Conservation (phyloP, 2,888 invertebrate genomes). For the Sarcophaga carnaria region DNA sequence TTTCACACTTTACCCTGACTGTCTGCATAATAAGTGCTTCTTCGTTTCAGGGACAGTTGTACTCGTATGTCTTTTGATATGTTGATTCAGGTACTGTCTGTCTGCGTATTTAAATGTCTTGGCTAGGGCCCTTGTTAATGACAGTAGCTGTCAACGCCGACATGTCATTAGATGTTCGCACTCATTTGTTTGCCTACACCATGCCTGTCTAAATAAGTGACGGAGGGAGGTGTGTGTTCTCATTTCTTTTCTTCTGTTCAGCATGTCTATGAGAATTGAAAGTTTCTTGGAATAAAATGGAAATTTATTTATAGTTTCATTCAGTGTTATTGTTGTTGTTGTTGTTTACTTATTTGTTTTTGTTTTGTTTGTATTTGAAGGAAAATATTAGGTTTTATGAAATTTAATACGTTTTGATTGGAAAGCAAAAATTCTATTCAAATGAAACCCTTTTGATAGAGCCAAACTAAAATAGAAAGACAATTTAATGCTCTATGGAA, state of each 20-base stretch:
- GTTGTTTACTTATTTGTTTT: neutral
- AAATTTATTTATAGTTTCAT: neutral
- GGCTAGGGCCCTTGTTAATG: constrained; percentile 31
- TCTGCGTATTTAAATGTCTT: neutral
- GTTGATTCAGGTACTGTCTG: constrained; percentile 1
- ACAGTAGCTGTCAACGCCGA: constrained; percentile 47
- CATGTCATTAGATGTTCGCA: constrained; percentile 35
- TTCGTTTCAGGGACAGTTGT: neutral
- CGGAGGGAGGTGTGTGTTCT: constrained; percentile 24
- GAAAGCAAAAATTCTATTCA: too few relatives aligned
- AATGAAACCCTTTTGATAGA: too few relatives aligned
- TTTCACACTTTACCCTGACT: neutral
- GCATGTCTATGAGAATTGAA: neutral
- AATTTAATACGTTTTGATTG: constrained; percentile 1
- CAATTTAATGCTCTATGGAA: too few relatives aligned
- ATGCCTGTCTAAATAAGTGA: neutral
- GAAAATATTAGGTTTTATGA: constrained; percentile 24
- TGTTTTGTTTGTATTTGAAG: neutral
- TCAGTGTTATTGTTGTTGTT: neutral
- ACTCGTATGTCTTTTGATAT: neutral
- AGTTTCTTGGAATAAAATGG: constrained; percentile 2
- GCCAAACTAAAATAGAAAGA: too few relatives aligned
- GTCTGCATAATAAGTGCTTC: neutral
- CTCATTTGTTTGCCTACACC: neutral
- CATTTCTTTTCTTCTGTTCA: neutral